A percentile compares a stretch with the other conserved stretches of the same genome.
Conservation (phyloP, 2,797 vertebrate species). For the Remorina albescens region DNA sequence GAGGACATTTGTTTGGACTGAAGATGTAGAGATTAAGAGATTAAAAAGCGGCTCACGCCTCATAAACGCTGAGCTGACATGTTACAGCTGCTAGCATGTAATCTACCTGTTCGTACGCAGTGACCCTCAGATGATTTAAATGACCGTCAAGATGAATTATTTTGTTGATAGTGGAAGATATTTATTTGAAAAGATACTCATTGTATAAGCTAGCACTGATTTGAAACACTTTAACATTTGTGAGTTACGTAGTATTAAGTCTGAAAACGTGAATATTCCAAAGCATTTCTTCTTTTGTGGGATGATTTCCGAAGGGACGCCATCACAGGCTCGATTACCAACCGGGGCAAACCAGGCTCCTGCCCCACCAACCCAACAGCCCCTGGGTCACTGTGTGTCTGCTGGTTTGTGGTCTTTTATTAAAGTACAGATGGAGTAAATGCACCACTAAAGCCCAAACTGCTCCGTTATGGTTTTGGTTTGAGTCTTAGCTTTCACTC, state of each 20-base stretch:
- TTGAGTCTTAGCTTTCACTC: no score
- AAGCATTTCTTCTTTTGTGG: conserved; percentile 41
- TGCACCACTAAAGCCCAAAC: conserved; percentile 21
- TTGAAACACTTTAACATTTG: conserved; percentile 56
- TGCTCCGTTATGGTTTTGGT: no score
- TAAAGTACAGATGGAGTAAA: not conserved
- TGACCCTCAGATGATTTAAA: conserved; percentile 47
- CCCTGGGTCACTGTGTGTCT: conserved; percentile 9
- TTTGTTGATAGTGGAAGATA: conserved; percentile 52
- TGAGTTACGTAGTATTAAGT: conserved; percentile 32
- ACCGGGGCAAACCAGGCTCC: not conserved
- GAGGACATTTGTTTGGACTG: conserved; percentile 18
- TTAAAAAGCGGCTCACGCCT: conserved; percentile 25
- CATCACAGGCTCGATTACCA: conserved; percentile 8
- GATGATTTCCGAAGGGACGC: conserved; percentile 14
- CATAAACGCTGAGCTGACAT: conserved; percentile 13
- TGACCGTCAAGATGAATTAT: conserved; percentile 55
- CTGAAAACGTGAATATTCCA: conserved; percentile 38
- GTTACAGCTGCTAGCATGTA: conserved; percentile 64
- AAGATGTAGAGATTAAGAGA: conserved; percentile 25
- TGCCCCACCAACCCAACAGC: not conserved
- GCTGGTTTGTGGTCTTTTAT: not conserved
- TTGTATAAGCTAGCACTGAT: conserved; percentile 69
- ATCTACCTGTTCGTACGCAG: conserved; percentile 51
- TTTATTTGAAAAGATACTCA: conserved; percentile 61